A percentile compares a stretch with the other conserved stretches of the same genome.
Conservation (phyloP, 2,797 vertebrate species). For the Fistularia tabacaria region DNA sequence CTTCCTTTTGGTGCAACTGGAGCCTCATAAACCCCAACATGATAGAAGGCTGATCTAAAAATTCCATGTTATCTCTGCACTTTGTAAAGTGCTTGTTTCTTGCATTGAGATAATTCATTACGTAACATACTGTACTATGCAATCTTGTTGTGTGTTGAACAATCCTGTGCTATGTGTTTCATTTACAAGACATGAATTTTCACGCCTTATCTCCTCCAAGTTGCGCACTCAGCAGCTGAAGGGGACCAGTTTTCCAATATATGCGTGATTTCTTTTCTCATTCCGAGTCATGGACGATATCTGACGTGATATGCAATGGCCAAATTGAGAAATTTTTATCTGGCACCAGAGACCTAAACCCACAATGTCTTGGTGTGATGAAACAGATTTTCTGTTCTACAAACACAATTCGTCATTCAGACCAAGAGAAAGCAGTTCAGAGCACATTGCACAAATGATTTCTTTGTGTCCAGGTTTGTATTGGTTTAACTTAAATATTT, state of each 20-base stretch:
- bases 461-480: background rate
- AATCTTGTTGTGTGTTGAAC: constrained; percentile 15
- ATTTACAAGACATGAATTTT: constrained; percentile 32
- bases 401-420: constrained; percentile 6
- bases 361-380: constrained; percentile 18
- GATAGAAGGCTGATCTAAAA: no score
- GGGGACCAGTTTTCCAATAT: constrained; percentile 27
- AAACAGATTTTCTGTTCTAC: constrained; percentile 3
- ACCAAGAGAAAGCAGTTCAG: background rate
- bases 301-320: constrained; percentile 9
- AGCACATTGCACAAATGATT: background rate
- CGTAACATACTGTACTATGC: constrained; percentile 5
- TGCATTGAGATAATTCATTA: constrained; percentile 8
- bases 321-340: constrained; percentile 6
- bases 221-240: constrained; percentile 26
- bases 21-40: no score
- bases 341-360: constrained; percentile 1
- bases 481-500: background rate
- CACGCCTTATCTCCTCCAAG: constrained; percentile 30
- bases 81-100: background rate
- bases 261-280: constrained; percentile 9
- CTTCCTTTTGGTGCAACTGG: no score
- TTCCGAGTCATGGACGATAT: constrained; percentile 8
- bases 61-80: no score
- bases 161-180: constrained; percentile 21